phyloP scores from a whole-genome alignment of 2,888 invertebrate species.

The Bruchidius siliquastri region DNA sequence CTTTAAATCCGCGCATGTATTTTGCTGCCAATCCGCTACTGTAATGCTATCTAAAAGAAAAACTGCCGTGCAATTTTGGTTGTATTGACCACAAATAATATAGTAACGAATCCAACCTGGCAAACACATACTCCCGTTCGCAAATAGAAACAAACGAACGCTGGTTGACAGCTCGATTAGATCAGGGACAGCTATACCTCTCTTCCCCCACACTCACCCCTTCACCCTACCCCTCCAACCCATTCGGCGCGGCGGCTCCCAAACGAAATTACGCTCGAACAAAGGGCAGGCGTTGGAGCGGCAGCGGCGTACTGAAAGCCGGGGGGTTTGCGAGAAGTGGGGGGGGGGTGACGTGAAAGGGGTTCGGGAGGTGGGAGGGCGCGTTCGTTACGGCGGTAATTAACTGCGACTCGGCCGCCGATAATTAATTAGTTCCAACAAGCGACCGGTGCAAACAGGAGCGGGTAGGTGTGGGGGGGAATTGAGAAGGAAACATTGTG shows the following conservation, averaged over 20 bases:
- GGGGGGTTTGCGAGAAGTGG: slow-evolving; percentile 29
- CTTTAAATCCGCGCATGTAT: too few species aligned
- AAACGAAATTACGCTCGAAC: slow-evolving; percentile 46
- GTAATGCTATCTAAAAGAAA: too few species aligned
- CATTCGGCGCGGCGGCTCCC: background rate
- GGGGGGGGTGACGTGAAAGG: slow-evolving; percentile 27
- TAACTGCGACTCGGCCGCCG: slow-evolving; percentile 41
- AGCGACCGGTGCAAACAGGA: slow-evolving; percentile 32
- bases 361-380: slow-evolving; percentile 33
- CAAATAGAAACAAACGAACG: background rate
- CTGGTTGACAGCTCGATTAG: slow-evolving; percentile 21
- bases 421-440: slow-evolving; percentile 48
- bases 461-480: slow-evolving; percentile 1
- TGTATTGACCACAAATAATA: background rate
- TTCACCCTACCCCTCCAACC: background rate
- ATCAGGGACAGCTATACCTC: slow-evolving; percentile 4
- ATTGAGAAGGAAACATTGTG: background rate
- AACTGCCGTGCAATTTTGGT: background rate
- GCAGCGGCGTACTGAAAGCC: slow-evolving; percentile 23
- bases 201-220: background rate
- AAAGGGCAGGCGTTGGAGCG: slow-evolving; percentile 30
- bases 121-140: background rate
- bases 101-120: background rate
- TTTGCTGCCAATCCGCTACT: too few species aligned
- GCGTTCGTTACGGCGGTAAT: slow-evolving; percentile 36